Evolutionary conservation across 2,113 vertebrate genomes (phyloP).

Genomic region (Archocentrus centrarchus): DNA sequence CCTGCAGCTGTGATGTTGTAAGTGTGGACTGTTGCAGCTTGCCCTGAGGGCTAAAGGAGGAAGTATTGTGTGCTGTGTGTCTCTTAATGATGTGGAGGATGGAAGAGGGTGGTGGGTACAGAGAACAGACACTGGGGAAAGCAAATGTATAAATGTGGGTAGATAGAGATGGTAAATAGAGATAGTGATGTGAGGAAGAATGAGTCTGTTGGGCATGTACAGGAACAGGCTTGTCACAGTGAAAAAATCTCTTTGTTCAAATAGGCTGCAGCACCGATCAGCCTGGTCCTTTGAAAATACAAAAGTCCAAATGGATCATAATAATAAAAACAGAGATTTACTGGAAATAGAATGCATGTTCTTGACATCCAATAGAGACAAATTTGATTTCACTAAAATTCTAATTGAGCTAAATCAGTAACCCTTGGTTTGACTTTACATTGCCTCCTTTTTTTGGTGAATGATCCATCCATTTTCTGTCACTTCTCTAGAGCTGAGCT

Average conservation of each 20-base stretch:
- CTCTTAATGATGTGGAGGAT: not conserved
- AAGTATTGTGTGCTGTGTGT: constrained; percentile 2
- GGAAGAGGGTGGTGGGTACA: not conserved
- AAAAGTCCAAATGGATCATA: no score
- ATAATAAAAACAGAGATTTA: no score
- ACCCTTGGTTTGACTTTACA: no score
- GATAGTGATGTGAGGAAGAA: not conserved
- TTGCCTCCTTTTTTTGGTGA: no score
- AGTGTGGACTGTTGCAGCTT: constrained; percentile 51
- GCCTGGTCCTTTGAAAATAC: not conserved
- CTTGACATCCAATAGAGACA: no score
- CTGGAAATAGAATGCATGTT: no score
- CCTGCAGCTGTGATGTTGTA: constrained; percentile 37
- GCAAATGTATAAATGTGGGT: constrained; percentile 15
- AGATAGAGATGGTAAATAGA: not conserved
- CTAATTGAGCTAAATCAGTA: no score
- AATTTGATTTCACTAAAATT: no score
- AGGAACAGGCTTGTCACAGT: not conserved
- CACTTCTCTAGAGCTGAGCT: no score
- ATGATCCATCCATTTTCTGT: not conserved
- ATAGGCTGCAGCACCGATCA: not conserved
- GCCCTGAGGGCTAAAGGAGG: constrained; percentile 24
- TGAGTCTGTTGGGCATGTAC: not conserved
- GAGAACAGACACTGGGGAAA: not conserved
- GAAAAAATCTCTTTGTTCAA: not conserved